phyloP scores from a whole-genome alignment of 2,113 vertebrate genomes.

The Paramormyrops kingsleyae region DNA sequence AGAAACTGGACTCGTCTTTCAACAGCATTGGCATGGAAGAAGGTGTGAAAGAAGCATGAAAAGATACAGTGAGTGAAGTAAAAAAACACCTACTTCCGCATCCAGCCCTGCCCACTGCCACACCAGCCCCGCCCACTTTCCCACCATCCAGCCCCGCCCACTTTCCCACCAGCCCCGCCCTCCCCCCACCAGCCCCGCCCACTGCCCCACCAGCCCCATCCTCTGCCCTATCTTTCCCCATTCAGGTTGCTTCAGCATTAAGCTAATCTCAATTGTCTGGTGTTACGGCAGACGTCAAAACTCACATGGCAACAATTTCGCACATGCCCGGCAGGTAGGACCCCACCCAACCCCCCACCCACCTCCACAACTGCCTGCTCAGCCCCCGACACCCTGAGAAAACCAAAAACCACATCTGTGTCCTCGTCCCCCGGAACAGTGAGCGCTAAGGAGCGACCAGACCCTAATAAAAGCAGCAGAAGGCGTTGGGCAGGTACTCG shows the following conservation, averaged over 20 bases:
- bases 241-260: background rate
- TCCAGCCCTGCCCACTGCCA: background rate
- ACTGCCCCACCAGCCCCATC: no score
- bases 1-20: background rate
- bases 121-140: background rate
- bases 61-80: background rate
- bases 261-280: background rate
- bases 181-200: no score
- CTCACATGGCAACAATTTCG: conserved; percentile 55
- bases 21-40: background rate
- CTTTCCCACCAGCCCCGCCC: no score
- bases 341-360: conserved; percentile 30
- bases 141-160: no score
- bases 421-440: conserved; percentile 23
- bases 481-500: conserved; percentile 21
- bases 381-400: conserved; percentile 42
- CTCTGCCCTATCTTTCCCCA: background rate
- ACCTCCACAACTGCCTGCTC: conserved; percentile 35
- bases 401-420: conserved; percentile 64
- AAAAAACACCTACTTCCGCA: background rate
- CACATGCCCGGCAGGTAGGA: conserved; percentile 44
- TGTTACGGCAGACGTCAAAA: background rate
- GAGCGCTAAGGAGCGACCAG: conserved; percentile 37
- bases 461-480: conserved; percentile 42
- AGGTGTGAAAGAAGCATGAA: background rate